Evolutionary conservation across 1,140 invertebrate species (phyloP), one percentile per base, ranked within the genome.

Genomic region (Drosophila orena): DNA sequence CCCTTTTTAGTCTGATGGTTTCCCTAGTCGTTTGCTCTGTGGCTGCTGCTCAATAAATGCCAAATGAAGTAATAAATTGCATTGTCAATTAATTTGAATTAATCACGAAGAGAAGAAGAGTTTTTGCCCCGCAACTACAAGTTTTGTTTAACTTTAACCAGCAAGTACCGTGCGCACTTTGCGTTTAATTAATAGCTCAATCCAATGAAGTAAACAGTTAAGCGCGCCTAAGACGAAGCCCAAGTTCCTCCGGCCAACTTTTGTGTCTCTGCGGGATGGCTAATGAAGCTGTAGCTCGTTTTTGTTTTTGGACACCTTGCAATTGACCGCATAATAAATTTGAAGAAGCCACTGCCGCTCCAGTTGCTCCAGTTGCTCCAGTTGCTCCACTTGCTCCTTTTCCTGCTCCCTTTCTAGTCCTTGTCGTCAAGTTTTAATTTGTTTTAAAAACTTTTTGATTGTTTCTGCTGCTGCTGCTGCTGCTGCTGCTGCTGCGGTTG

Each of bases 361-460:
- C 54, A 60, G 17, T 35, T 53, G 5, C 37, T 52, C 17, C 17
- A 17, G 17, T 17, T 17, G 74, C 66, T 17, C 17, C 17, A 60
- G 17, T 35, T 53, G 5, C 37, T 52, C 17, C 17, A 17, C 1
- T 17, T 17, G 74, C 66, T 17, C 17, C 17, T 17, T 17, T 17
- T 17, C 17, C 24, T 12, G 35, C 50, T 42, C 58, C 34, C 42
- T 44, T 44, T 46, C 46, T 27, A 54, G 56, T 73, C 46, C 79
- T 68, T 70, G 75, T 80, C 71, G 70, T 81, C 83, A 88, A 88
- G 71, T 88, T 88, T 86, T 86, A 88, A 86, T 86, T 86, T 86
- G 84, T 89, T 86, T 86, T 88, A 83, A 89, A 88, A 86, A 86
- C 84, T 86, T 86, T 86, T 83, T 86, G 83, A 86, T 86, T 86